These are phyloP conservation scores for Ariopsis seemanni DNA, from an alignment of 2,113 vertebrate species.

Conservation along the genomic window DNA sequence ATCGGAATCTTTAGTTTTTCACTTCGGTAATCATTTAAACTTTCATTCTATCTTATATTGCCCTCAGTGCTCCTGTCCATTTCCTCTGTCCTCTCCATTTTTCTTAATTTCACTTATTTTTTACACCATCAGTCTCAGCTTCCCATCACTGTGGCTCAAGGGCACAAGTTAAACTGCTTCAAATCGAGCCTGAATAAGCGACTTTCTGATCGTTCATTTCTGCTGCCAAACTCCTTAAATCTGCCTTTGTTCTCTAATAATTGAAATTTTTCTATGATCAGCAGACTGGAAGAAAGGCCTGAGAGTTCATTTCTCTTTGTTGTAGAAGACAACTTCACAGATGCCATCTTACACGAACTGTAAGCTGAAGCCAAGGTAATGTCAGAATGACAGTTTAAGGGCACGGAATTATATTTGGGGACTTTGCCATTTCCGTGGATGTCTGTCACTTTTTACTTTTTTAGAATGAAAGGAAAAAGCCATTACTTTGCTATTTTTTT, in stretches of 20 bases:
- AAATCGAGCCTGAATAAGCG: constrained; percentile 15
- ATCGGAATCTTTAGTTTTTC: neutral
- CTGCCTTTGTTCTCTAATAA: constrained; percentile 45
- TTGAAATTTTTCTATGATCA: constrained; percentile 48
- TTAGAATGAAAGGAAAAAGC: neutral
- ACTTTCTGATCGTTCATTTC: constrained; percentile 15
- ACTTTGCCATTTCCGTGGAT: neutral
- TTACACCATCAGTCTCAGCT: neutral
- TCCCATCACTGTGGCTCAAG: neutral
- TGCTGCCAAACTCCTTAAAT: constrained; percentile 15
- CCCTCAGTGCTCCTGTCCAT: neutral
- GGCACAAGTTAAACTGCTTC: constrained; percentile 33
- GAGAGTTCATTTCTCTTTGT: constrained; percentile 9
- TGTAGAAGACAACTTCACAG: constrained; percentile 20
- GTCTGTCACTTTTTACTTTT: neutral
- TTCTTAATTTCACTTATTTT: neutral
- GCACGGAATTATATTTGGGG: neutral
- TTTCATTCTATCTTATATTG: neutral
- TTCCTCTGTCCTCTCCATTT: neutral
- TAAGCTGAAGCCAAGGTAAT: constrained; percentile 17
- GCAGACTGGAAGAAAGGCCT: constrained; percentile 17
- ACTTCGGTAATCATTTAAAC: neutral
- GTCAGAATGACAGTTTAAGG: constrained; percentile 14
- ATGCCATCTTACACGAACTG: constrained; percentile 14
- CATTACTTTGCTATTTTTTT: neutral